Conservation (phyloP, 2,797 vertebrate species). For the Eulemur coronatus region DNA sequence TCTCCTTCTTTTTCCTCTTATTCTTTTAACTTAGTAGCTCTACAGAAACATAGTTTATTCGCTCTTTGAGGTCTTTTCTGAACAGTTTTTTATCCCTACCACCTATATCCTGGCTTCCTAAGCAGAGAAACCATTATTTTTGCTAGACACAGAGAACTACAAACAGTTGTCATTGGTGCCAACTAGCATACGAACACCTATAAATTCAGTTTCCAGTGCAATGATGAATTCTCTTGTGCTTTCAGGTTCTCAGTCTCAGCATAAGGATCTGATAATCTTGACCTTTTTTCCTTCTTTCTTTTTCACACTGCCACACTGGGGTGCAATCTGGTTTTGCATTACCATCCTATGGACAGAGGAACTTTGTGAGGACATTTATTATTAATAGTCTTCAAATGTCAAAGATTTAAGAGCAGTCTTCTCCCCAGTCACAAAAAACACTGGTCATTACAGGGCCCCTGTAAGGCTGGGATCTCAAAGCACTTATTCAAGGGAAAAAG, state of each 20-base stretch:
- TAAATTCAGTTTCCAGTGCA: not conserved
- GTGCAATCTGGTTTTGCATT: not conserved
- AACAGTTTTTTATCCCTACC: not conserved
- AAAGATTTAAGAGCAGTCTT: not conserved
- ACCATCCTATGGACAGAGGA: not conserved
- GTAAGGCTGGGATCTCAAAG: not conserved
- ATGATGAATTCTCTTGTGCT: slow-evolving; percentile 10
- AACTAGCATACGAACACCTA: not conserved
- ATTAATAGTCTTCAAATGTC: not conserved
- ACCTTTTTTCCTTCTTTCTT: not conserved
- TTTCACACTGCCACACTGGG: not conserved
- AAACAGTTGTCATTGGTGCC: not conserved
- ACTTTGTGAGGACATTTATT: not conserved
- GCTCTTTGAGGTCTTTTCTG: not conserved
- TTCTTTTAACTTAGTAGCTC: not conserved
- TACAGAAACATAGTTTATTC: not conserved
- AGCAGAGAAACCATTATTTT: not conserved
- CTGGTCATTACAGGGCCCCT: not conserved
- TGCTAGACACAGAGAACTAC: not conserved
- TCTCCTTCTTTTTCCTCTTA: not conserved
- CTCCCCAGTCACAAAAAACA: not conserved
- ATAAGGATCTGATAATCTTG: not conserved
- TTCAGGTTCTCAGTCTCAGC: not conserved
- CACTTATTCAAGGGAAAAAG: not conserved
- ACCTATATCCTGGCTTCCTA: not conserved